Percentiles rank a stretch among this genome's conserved stretches.
Evolutionary conservation across 2,888 invertebrate genomes (phyloP).

Genomic region (Phragmatobia fuliginosa): DNA sequence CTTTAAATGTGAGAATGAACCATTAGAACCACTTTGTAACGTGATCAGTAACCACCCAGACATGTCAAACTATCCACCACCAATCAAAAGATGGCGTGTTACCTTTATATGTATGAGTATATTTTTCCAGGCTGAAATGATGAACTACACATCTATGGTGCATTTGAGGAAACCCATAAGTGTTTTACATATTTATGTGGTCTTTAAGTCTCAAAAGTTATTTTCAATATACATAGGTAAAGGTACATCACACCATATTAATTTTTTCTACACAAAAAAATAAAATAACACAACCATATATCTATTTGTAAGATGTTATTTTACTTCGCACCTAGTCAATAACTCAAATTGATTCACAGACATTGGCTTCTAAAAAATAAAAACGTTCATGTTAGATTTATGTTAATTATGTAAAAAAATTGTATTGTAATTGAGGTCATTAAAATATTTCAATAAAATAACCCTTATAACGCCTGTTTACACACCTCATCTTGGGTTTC

Average conservation of each 20-base stretch:
- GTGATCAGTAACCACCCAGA: not conserved
- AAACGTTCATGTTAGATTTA: too few species aligned
- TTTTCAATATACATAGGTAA: too few species aligned
- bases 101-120: not conserved
- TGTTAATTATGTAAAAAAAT: not conserved
- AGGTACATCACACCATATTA: not conserved
- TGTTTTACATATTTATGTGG: too few species aligned
- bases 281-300: not conserved
- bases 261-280: not conserved
- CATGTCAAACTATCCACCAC: not conserved
- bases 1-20: not conserved
- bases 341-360: not conserved
- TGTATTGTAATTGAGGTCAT: constrained; percentile 18
- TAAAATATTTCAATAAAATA: constrained; percentile 5
- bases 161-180: too few species aligned
- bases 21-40: not conserved
- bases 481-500: constrained; percentile 15
- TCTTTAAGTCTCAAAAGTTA: too few species aligned
- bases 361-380: not conserved
- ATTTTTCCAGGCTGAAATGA: too few species aligned
- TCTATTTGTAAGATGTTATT: not conserved
- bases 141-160: not conserved
- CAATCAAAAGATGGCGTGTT: not conserved
- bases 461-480: constrained; percentile 11
- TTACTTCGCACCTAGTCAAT: not conserved